Base-by-base conservation (phyloP, 1,140 invertebrate species). In the Camponotus pennsylvanicus region DNA sequence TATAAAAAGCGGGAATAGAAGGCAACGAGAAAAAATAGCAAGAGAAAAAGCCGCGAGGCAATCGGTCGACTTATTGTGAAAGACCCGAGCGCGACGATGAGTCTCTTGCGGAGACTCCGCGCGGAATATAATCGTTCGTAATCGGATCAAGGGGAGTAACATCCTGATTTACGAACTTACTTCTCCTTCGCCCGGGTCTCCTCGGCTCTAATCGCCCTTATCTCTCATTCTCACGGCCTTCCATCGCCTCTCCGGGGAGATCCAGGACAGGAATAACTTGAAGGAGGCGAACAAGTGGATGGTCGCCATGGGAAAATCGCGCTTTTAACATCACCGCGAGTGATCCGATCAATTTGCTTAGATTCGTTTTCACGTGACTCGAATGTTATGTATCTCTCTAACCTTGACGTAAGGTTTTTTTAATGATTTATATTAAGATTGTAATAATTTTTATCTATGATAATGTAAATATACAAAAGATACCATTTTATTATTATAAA, bases 121-220 rank as follows among this genome's bases (percentile, higher is more conserved):
- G 45, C 42, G 32, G 57, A 64, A 63, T 85, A 77, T 89, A 78
- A 69, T 85, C 79, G 78, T 66, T 89, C 86, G 67, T 87, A 89
- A 89, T 89, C 88, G 88, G 88, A 89, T 89, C 88, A 89, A 83
- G 78, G 21, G 64, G 45, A 67, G 71, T 76, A 84, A 85, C 77
- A 88, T 85, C 82, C 77, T 86, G 86, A 89, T 89, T 89, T 86
- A 89, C 77, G 86, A 75, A 89, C 86, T 86, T 83, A 42, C 79
- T 55, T 77, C 61, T 78, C 59, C 61, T 55, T 52, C 82, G 61
- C 21, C 27, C 27, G 42, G 15, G 34, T 66, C 71, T 82, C 61
- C 61, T 61, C 13, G 13, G 18, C 64, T 80, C 21, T 85, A 85
- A 85, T 85, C 71, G 73, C 49, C 71, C 57, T 77, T 77, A 85